phyloP scores from a whole-genome alignment of 2,113 vertebrate species.

The Hepsetus odoe region DNA sequence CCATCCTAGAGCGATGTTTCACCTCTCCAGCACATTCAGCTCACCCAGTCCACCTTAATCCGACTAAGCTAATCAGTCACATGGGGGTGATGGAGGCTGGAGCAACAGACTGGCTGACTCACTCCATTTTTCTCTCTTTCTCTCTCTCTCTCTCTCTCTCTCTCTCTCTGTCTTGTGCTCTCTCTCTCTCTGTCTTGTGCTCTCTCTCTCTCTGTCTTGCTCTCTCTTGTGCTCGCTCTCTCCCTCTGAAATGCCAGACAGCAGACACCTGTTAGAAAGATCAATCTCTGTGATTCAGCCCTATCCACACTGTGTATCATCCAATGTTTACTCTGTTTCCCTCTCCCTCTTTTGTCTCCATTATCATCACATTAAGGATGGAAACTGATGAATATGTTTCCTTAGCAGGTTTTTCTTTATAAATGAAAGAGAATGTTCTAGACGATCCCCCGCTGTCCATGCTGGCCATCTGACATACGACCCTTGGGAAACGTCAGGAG shows the following conservation, averaged over 20 bases:
- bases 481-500: slow-evolving; percentile 29
- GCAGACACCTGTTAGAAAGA: slow-evolving; percentile 57
- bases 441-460: background rate
- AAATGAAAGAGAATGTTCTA: background rate
- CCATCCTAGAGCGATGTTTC: slow-evolving; percentile 58
- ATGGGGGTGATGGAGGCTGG: slow-evolving; percentile 15
- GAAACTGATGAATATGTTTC: background rate
- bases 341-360: background rate
- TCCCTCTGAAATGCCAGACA: slow-evolving; percentile 36
- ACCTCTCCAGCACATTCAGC: slow-evolving; percentile 57
- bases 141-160: background rate
- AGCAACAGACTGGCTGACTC: slow-evolving; percentile 46
- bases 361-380: slow-evolving; percentile 3
- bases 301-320: slow-evolving; percentile 22
- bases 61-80: slow-evolving; percentile 69
- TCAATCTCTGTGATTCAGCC: slow-evolving; percentile 43
- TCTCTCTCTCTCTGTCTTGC: too few species aligned
- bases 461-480: slow-evolving; percentile 16
- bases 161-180: background rate
- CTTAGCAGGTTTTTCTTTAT: background rate
- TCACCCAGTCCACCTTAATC: slow-evolving; percentile 63
- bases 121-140: slow-evolving; percentile 25
- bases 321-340: slow-evolving; percentile 33
- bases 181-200: slow-evolving; percentile 20
- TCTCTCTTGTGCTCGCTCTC: slow-evolving; percentile 25